Evolutionary conservation across 2,113 vertebrate species (phyloP).

Genomic region (Climacteris rufus): DNA sequence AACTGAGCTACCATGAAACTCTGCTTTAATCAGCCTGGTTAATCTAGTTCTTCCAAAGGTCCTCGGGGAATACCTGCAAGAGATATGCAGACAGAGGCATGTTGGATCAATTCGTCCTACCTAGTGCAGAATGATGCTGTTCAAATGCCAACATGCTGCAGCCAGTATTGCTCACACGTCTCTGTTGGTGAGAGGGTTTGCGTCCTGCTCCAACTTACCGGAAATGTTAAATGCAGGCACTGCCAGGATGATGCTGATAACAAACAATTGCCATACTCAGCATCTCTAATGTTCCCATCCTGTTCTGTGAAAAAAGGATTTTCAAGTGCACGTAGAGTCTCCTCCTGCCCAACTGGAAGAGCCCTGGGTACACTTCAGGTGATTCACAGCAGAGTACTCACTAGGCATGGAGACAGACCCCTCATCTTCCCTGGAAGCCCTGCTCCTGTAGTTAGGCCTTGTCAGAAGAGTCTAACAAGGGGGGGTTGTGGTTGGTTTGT

Average conservation of each 20-base stretch:
- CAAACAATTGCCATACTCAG: accelerated
- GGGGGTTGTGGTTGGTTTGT: neutral
- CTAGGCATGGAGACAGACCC: accelerated
- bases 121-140: neutral
- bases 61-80: neutral
- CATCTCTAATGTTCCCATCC: neutral
- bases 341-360: neutral
- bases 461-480: no score
- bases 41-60: neutral
- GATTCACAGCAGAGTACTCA: accelerated
- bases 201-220: neutral
- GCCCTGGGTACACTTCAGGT: accelerated
- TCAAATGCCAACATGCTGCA: neutral
- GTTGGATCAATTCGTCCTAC: neutral
- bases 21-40: neutral
- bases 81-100: neutral
- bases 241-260: no score
- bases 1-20: neutral
- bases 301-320: neutral
- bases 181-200: neutral
- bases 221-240: accelerated
- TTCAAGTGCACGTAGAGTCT: accelerated
- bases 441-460: no score
- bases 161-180: accelerated
- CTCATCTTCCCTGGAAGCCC: neutral